A percentile compares a stretch with the other conserved stretches of the same genome.
Evolutionary conservation across 2,888 invertebrate species (phyloP).

Genomic region (Biston stratarius): DNA sequence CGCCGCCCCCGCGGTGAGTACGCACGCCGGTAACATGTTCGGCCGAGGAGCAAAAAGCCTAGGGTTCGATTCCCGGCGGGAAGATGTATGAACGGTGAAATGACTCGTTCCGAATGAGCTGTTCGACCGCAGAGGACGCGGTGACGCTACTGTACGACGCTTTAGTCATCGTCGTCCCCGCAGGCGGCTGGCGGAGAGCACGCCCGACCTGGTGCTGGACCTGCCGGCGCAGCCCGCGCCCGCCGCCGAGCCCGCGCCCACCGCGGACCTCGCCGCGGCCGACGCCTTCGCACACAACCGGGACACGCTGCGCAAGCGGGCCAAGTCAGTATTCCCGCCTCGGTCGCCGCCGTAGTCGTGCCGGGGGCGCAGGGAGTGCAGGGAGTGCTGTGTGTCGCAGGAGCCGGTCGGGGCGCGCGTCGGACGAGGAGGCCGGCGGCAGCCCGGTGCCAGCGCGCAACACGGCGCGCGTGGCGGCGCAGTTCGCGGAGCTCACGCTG

Average conservation of each 20-base stretch:
- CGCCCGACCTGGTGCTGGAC: constrained; percentile 94
- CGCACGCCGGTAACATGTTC: too few relatives aligned
- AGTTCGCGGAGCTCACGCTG: constrained; percentile 88
- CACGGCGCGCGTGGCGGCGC: constrained; percentile 88
- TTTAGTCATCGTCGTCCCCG: too few relatives aligned
- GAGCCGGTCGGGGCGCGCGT: constrained; percentile 27
- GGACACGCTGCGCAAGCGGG: constrained; percentile 72
- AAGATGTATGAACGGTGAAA: too few relatives aligned
- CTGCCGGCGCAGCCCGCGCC: constrained; percentile 86
- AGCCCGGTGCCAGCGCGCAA: constrained; percentile 85
- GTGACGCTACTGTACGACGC: background rate
- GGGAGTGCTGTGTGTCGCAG: background rate
- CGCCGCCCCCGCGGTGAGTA: constrained; percentile 10
- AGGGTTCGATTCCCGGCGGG: too few relatives aligned
- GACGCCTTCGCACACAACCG: constrained; percentile 75
- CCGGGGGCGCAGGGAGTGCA: too few relatives aligned
- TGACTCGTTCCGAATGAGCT: too few relatives aligned
- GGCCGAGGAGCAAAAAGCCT: too few relatives aligned
- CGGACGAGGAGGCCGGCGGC: constrained; percentile 44
- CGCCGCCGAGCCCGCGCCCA: constrained; percentile 53
- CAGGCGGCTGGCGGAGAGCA: constrained; percentile 77
- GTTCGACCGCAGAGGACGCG: too few relatives aligned
- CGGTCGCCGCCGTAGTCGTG: constrained; percentile 12
- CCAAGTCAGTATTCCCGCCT: constrained; percentile 45
- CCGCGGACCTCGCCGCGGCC: constrained; percentile 58